These are phyloP conservation scores for Lagothrix lagotricha DNA, from an alignment of 2,797 vertebrate species.

Conservation along the genomic window DNA sequence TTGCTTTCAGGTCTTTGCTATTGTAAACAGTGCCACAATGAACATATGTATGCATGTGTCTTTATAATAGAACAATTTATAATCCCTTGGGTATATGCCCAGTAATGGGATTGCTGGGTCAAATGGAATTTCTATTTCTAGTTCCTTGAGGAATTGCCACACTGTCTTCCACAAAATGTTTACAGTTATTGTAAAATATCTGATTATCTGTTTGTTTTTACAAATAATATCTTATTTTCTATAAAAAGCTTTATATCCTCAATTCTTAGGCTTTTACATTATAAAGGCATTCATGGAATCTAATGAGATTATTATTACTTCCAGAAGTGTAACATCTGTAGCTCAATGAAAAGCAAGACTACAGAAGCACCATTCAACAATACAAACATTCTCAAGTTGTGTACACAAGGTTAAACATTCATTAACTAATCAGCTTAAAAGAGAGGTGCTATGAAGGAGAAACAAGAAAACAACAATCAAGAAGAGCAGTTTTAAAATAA, in stretches of 20 bases:
- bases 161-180: background rate
- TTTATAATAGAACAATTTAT: no score
- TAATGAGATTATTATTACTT: conserved; percentile 46
- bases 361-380: conserved; percentile 40
- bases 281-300: conserved; percentile 46
- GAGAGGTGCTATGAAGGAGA: background rate
- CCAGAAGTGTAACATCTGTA: conserved; percentile 54
- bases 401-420: conserved; percentile 54
- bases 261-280: conserved; percentile 29
- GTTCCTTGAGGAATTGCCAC: no score
- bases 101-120: no score
- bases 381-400: conserved; percentile 52
- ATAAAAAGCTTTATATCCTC: background rate
- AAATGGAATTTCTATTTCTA: no score
- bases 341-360: conserved; percentile 51
- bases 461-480: conserved; percentile 29
- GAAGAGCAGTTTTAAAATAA: conserved; percentile 43
- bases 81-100: no score
- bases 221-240: conserved; percentile 13
- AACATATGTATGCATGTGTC: no score
- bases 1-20: no score
- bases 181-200: background rate
- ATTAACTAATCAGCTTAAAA: conserved; percentile 56
- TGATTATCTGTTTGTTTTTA: background rate
- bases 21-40: no score